Evolutionary conservation across 2,888 invertebrate genomes (phyloP), one percentile per base, ranked within the genome.

Genomic region (Cephus rjabovi): DNA sequence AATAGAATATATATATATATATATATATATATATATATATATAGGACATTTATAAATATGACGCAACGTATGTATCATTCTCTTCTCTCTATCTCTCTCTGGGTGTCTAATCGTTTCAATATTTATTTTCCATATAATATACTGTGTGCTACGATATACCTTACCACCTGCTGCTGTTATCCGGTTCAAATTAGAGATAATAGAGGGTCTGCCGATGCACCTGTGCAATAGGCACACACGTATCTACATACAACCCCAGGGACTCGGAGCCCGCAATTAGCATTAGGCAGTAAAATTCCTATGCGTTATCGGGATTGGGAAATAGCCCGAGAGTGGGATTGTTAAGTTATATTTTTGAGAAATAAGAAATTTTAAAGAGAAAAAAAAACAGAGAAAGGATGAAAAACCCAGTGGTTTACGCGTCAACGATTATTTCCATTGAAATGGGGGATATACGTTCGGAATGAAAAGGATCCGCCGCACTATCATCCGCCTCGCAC

Each of bases 121-220:
- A 56, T 56, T 23, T 56, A 9, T 56, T 56, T 23, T 56, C 2
- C 23, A 15, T 56, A 56, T 56, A 56, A 56, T 56, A 9, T 56
- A 56, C 1, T 23, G 23, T 23, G 56, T 2, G 9, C 23, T 56
- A 9, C 23, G 56, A 56, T 56, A 56, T 9, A 56, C 23, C 23
- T 56, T 78, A 76, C 81, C 82, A 82, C 83, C 83, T 81, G 83
- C 79, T 79, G 81, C 79, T 79, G 81, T 80, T 82, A 81, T 77
- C 81, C 79, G 80, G 80, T 80, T 80, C 80, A 78, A 82, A 79
- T 81, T 79, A 76, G 79, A 81, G 79, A 82, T 81, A 85, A 84
- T 85, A 77, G 81, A 82, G 82, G 79, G 56, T 77, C 71, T 76
- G 78, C 77, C 76, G 77, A 77, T 77, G 81, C 80, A 80, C 85